Conservation (phyloP, 1,140 invertebrate genomes). For the Triops longicaudatus region DNA sequence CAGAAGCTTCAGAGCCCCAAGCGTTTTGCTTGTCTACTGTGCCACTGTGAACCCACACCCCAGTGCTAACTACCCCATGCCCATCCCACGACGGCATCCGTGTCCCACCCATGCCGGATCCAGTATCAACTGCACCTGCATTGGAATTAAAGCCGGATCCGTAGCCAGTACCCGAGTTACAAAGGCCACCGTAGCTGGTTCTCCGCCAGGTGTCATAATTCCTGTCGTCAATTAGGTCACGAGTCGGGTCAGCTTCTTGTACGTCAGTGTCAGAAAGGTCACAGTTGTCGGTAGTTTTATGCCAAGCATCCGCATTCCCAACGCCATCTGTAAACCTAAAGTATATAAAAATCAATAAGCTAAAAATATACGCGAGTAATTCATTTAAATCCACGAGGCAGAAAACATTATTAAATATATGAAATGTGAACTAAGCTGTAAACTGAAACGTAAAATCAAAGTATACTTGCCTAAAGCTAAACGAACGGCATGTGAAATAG, state of each 20-base stretch:
- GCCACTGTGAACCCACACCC: slow-evolving; percentile 1
- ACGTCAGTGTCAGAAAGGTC: slow-evolving; percentile 28
- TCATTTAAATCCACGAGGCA: neutral
- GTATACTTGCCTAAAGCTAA: slow-evolving; percentile 62
- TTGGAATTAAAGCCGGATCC: neutral
- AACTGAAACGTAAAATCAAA: too few species aligned
- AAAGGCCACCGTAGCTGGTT: slow-evolving; percentile 19
- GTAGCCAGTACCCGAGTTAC: slow-evolving; percentile 4
- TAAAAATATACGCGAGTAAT: neutral
- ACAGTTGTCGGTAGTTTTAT: slow-evolving; percentile 27
- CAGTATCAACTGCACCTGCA: slow-evolving; percentile 1
- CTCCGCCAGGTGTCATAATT: slow-evolving; percentile 28
- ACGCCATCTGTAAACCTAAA: slow-evolving; percentile 17
- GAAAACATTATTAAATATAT: neutral
- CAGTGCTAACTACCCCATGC: neutral
- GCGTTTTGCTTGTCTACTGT: neutral
- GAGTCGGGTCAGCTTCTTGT: slow-evolving; percentile 19
- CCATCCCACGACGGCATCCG: neutral
- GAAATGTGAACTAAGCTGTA: too few species aligned
- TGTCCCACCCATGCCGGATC: neutral
- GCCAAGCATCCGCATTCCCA: slow-evolving; percentile 12
- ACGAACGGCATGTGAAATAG: slow-evolving; percentile 64
- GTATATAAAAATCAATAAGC: neutral
- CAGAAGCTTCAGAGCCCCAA: neutral
- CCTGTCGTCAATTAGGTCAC: slow-evolving; percentile 26